Evolutionary conservation across 2,113 vertebrate genomes (phyloP).

Genomic region (Todiramphus chloris): DNA sequence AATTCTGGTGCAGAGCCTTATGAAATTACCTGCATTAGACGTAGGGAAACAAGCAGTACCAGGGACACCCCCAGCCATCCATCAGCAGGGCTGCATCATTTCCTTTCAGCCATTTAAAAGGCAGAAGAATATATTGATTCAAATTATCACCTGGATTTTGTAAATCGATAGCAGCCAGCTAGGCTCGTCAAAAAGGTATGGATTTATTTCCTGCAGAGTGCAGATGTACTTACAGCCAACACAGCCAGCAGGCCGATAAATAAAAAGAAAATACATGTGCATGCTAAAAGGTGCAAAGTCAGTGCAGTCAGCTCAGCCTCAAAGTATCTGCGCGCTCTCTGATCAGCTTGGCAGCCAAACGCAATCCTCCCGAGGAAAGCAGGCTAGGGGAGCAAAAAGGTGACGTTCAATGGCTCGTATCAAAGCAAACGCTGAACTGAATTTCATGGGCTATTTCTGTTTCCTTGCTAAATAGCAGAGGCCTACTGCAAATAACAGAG

Average conservation of each 20-base stretch:
- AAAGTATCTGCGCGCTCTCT: not conserved
- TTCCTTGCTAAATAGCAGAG: constrained; percentile 45
- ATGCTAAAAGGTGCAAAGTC: constrained; percentile 3
- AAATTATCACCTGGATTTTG: not conserved
- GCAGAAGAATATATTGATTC: not conserved
- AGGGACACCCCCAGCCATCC: not conserved
- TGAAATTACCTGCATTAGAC: not conserved
- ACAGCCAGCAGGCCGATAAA: not conserved
- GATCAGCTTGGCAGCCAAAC: constrained; percentile 9
- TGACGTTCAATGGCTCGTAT: not conserved
- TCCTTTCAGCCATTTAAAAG: not conserved
- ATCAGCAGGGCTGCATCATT: not conserved
- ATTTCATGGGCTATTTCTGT: constrained; percentile 57
- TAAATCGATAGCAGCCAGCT: not conserved
- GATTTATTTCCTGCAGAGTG: not conserved
- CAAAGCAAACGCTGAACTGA: constrained; percentile 43
- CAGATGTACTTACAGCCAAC: not conserved
- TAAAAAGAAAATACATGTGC: not conserved
- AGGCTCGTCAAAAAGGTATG: not conserved
- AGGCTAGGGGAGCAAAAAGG: constrained; percentile 24
- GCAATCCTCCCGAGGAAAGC: constrained; percentile 1
- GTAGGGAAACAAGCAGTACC: rapidly evolving
- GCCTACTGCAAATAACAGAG: constrained; percentile 52
- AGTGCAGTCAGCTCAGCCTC: constrained; percentile 9
- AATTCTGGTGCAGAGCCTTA: not conserved